Percentiles rank a stretch among this genome's conserved stretches.
These are phyloP conservation scores for Brachypteracias leptosomus DNA, from an alignment of 2,113 vertebrate species.

Conservation along the genomic window DNA sequence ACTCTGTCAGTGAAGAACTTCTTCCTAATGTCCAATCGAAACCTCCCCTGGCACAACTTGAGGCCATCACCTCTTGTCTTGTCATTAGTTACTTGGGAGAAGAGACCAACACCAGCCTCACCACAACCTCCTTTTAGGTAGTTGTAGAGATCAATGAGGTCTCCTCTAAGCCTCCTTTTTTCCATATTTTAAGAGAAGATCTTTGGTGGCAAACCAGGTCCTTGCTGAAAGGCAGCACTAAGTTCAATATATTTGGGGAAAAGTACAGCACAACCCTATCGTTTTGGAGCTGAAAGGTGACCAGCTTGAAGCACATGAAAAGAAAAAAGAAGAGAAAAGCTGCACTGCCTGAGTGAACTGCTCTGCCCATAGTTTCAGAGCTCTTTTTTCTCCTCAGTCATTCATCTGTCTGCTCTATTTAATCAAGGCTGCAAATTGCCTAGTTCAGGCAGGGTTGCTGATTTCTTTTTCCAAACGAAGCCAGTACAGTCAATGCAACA, in stretches of 20 bases:
- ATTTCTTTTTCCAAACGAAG: not conserved
- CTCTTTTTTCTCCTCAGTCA: not conserved
- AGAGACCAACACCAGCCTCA: too few species aligned
- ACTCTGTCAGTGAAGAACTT: too few species aligned
- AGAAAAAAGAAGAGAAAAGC: not conserved
- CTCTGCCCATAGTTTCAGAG: not conserved
- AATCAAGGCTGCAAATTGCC: slow-evolving; percentile 4
- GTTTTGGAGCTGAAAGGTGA: not conserved
- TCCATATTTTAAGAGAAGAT: not conserved
- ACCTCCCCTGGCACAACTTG: too few species aligned
- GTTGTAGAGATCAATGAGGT: too few species aligned
- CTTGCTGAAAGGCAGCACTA: not conserved
- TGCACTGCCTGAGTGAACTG: not conserved
- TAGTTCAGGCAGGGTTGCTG: not conserved
- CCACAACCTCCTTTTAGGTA: too few species aligned
- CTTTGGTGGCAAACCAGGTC: not conserved
- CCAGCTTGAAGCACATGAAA: not conserved
- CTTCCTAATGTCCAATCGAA: too few species aligned
- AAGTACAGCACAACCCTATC: not conserved
- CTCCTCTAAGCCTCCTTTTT: too few species aligned
- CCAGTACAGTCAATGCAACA: not conserved
- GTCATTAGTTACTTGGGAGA: too few species aligned
- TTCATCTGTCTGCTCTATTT: not conserved
- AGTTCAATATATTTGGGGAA: not conserved
- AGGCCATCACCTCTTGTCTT: too few species aligned